Conservation (phyloP, 2,797 vertebrate genomes). For the Xenentodon cancila region DNA sequence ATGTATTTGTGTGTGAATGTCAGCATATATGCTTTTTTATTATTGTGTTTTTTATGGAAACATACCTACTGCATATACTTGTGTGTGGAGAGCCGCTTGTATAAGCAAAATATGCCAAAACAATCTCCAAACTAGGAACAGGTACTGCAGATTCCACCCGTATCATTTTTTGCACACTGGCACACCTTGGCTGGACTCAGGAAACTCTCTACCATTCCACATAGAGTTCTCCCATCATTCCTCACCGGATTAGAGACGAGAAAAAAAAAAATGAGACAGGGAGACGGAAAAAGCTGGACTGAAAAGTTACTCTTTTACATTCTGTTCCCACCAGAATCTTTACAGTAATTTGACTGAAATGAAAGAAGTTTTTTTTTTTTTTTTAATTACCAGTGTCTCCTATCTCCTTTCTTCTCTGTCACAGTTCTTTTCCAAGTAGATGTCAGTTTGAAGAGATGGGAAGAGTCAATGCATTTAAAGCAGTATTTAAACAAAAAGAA, state of each 20-base stretch:
- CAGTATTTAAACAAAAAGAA: constrained; percentile 21
- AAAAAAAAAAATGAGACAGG: constrained; percentile 31
- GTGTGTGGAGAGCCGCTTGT: constrained; percentile 1
- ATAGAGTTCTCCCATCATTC: constrained; percentile 73
- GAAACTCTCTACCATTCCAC: constrained; percentile 81
- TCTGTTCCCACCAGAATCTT: constrained; percentile 34
- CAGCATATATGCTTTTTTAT: constrained; percentile 20
- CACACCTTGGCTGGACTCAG: constrained; percentile 85
- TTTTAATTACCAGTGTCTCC: constrained; percentile 41
- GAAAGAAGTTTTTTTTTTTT: constrained; percentile 50
- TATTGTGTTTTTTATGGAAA: background rate
- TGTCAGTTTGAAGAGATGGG: constrained; percentile 28
- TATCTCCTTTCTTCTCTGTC: constrained; percentile 15
- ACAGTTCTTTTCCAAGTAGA: constrained; percentile 38
- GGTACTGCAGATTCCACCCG: constrained; percentile 83
- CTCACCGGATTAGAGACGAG: constrained; percentile 71
- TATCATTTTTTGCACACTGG: constrained; percentile 85
- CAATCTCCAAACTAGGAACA: constrained; percentile 61
- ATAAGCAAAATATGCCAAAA: constrained; percentile 58
- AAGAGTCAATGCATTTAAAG: constrained; percentile 7
- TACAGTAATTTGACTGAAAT: constrained; percentile 43
- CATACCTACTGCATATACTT: background rate
- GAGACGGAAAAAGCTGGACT: constrained; percentile 37
- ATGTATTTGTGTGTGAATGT: constrained; percentile 5
- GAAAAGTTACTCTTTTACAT: constrained; percentile 47